A percentile compares a stretch with the other conserved stretches of the same genome.
Conservation (phyloP, 92 coral and sea anemone genomes). For the Parazoanthus atlanticus region DNA sequence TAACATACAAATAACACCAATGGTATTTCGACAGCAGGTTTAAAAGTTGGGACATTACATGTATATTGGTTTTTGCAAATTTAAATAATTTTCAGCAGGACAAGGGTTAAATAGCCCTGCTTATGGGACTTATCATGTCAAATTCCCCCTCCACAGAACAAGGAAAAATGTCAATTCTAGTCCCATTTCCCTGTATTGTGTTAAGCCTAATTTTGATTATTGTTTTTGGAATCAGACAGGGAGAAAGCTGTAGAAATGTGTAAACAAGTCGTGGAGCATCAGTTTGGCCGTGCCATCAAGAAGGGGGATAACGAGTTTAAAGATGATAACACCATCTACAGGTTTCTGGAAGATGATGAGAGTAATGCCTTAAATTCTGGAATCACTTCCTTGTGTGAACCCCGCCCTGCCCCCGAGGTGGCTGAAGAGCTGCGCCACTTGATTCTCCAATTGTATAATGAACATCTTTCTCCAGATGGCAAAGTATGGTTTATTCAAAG, state of each 20-base stretch:
- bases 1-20: too few relatives aligned
- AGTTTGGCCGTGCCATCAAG: slow-evolving; percentile 77
- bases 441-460: slow-evolving; percentile 73
- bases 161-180: too few relatives aligned
- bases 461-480: slow-evolving; percentile 88
- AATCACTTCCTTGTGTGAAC: slow-evolving; percentile 90
- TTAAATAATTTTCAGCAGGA: too few relatives aligned
- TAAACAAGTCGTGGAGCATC: slow-evolving; percentile 80
- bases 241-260: slow-evolving; percentile 89
- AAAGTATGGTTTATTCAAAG: slow-evolving; percentile 61
- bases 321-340: slow-evolving; percentile 86
- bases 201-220: not conserved
- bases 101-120: too few relatives aligned
- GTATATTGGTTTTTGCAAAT: too few relatives aligned
- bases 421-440: slow-evolving; percentile 87
- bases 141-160: too few relatives aligned
- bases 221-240: slow-evolving; percentile 60
- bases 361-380: slow-evolving; percentile 92
- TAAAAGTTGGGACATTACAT: too few relatives aligned
- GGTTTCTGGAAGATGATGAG: slow-evolving; percentile 94
- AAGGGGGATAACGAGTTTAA: slow-evolving; percentile 68
- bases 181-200: too few relatives aligned
- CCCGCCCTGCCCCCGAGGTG: slow-evolving; percentile 93
- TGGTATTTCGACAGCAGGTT: too few relatives aligned
- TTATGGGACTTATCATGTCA: too few relatives aligned